A percentile compares a stretch with the other conserved stretches of the same genome.
Evolutionary conservation across 2,113 vertebrate species (phyloP).

Genomic region (Pelodiscus sinensis): DNA sequence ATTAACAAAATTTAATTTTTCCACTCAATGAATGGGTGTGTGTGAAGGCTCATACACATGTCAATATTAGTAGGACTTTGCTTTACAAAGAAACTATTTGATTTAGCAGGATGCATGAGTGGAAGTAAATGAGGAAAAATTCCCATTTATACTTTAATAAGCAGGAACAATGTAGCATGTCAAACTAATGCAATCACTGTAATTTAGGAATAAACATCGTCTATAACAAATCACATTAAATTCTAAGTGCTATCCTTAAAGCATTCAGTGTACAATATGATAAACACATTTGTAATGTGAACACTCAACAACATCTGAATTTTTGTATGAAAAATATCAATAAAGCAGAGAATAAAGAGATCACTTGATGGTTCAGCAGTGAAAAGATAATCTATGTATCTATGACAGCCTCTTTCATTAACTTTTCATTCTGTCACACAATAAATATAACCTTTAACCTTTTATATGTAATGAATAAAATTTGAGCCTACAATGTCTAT

Average conservation of each 20-base stretch:
- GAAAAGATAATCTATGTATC: conserved; percentile 68
- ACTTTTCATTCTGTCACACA: conserved; percentile 67
- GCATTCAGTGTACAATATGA: not conserved
- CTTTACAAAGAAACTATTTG: conserved; percentile 70
- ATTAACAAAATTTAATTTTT: conserved; percentile 78
- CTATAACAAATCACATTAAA: conserved; percentile 21
- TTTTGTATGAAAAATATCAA: conserved; percentile 50
- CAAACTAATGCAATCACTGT: conserved; percentile 48
- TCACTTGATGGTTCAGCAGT: conserved; percentile 56
- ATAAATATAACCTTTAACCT: conserved; percentile 72
- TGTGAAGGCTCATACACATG: conserved; percentile 68
- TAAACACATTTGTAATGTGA: not conserved
- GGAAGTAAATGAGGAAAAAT: conserved; percentile 67
- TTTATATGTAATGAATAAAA: conserved; percentile 61
- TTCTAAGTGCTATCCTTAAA: not conserved
- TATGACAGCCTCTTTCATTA: conserved; percentile 69
- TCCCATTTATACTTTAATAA: conserved; percentile 73
- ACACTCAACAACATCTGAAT: not conserved
- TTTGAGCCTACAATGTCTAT: conserved; percentile 49
- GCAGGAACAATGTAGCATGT: conserved; percentile 74
- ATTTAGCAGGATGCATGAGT: conserved; percentile 70
- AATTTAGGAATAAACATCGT: conserved; percentile 54
- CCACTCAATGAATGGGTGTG: conserved; percentile 66
- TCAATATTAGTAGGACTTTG: conserved; percentile 71
- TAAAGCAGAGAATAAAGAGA: conserved; percentile 66